Evolutionary conservation across 2,888 invertebrate genomes (phyloP), one percentile per base, ranked within the genome.

Genomic region (Limnephilus marmoratus): DNA sequence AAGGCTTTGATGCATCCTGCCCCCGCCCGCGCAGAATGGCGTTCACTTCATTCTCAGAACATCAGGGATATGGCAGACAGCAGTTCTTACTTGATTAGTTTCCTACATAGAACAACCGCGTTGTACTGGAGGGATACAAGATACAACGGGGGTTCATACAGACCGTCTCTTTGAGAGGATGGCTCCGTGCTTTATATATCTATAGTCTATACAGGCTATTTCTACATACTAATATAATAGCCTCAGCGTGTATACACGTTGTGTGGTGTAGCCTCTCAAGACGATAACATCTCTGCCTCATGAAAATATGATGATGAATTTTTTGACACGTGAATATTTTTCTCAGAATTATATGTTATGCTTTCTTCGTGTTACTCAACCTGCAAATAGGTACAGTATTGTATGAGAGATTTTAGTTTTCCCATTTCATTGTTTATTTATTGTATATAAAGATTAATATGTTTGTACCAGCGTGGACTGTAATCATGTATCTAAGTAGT

Each of bases 1-100:
- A 34, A 37, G 31, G 88, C 88, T 89, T 81, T 89, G 88, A 89
- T 45, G 80, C 88, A 89, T 89, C 88, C 88, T 89, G 37, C 81
- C 37, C 37, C 41, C 68, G 11, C 88, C 81, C 29, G 9, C 11
- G 31, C 41, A 88, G 88, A 81, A 80, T 11, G 68, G 81, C n/a
- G 80, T 80, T 37, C 81, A 81, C 80, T 89, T 89, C 88, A 37
- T 89, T 80, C 34, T 41, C 49, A 86, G 53, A 53, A 87, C 53
- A 87, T 87, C 80, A 89, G 81, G 37, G 68, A 53, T 68, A 68
- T n/a, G n/a, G 68, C 68, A 24, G 68, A 68, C 68, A 88, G 88
- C 53, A 80, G 88, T 89, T 89, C 88, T 89, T 89, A 89, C 80
- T 89, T 89, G 88, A 89, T 89, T 89, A 89, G 88, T 89, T 86